A percentile compares a stretch with the other conserved stretches of the same genome.
phyloP scores from a whole-genome alignment of 1,140 invertebrate genomes.

The Nasonia vitripennis region DNA sequence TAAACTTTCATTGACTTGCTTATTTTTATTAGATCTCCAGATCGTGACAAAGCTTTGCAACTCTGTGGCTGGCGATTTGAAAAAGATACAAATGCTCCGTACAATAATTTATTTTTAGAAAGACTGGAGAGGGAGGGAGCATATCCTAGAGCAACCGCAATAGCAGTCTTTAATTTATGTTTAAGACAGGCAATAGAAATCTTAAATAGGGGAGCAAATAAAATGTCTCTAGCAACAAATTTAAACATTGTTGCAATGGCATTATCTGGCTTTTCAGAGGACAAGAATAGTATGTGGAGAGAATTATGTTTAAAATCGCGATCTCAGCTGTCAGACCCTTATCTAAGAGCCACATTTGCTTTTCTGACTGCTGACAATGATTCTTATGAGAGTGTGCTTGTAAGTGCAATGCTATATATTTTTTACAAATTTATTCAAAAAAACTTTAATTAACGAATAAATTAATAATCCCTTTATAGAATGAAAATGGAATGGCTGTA shows the following conservation, averaged over 20 bases:
- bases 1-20: conserved; percentile 11
- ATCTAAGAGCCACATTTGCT: conserved; percentile 92
- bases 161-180: conserved; percentile 92
- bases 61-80: conserved; percentile 92
- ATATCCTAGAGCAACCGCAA: conserved; percentile 90
- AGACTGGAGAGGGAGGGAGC: conserved; percentile 79
- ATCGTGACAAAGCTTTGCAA: conserved; percentile 86
- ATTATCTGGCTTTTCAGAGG: conserved; percentile 90
- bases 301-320: conserved; percentile 85
- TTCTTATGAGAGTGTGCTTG: conserved; percentile 87
- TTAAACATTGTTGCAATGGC: conserved; percentile 90
- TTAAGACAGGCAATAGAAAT: conserved; percentile 90
- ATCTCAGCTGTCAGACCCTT: conserved; percentile 87
- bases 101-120: conserved; percentile 77
- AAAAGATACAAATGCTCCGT: conserved; percentile 75
- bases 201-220: conserved; percentile 81
- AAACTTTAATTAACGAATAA: not conserved
- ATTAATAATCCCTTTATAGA: conserved; percentile 74
- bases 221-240: conserved; percentile 67
- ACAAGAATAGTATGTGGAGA: conserved; percentile 87
- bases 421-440: conserved; percentile 40
- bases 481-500: conserved; percentile 87
- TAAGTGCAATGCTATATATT: conserved; percentile 70
- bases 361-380: conserved; percentile 90
- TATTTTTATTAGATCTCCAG: conserved; percentile 79